Evolutionary conservation across 2,113 vertebrate genomes (phyloP).

Genomic region (Paraplagusia blochii): DNA sequence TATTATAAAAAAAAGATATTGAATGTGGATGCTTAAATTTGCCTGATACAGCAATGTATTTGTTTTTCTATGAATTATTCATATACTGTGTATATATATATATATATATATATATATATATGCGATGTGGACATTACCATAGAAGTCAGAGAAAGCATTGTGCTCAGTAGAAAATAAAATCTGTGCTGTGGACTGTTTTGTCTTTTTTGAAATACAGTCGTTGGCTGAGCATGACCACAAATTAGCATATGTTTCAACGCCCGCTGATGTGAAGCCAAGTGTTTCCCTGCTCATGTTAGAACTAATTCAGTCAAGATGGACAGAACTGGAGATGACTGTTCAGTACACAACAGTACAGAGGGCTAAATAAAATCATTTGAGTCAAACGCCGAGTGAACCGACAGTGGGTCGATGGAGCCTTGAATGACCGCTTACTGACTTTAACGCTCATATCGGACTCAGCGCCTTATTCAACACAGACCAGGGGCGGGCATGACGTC

Average conservation of each 20-base stretch:
- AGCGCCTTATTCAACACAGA: slow-evolving; percentile 12
- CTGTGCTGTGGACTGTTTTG: slow-evolving; percentile 49
- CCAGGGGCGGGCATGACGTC: slow-evolving; percentile 12
- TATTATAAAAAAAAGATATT: too few relatives aligned
- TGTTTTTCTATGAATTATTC: too few relatives aligned
- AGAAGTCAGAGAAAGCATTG: too few relatives aligned
- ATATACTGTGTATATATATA: too few relatives aligned
- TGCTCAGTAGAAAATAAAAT: too few relatives aligned
- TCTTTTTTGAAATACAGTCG: slow-evolving; percentile 41
- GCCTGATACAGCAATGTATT: too few relatives aligned
- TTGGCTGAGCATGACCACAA: slow-evolving; percentile 6
- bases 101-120: too few relatives aligned
- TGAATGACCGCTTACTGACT: slow-evolving; percentile 35
- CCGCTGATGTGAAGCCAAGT: slow-evolving; percentile 41
- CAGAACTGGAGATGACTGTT: slow-evolving; percentile 22
- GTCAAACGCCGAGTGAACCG: slow-evolving; percentile 12
- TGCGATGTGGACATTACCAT: too few relatives aligned
- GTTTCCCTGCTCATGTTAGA: slow-evolving; percentile 43
- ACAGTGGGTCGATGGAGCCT: slow-evolving; percentile 11
- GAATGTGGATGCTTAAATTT: too few relatives aligned
- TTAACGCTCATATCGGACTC: slow-evolving; percentile 17
- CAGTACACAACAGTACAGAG: slow-evolving; percentile 23
- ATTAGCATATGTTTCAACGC: not conserved
- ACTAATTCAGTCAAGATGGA: slow-evolving; percentile 42
- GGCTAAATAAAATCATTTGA: slow-evolving; percentile 29